Conservation (phyloP, 1,140 invertebrate genomes). For the Ectropis grisescens region DNA sequence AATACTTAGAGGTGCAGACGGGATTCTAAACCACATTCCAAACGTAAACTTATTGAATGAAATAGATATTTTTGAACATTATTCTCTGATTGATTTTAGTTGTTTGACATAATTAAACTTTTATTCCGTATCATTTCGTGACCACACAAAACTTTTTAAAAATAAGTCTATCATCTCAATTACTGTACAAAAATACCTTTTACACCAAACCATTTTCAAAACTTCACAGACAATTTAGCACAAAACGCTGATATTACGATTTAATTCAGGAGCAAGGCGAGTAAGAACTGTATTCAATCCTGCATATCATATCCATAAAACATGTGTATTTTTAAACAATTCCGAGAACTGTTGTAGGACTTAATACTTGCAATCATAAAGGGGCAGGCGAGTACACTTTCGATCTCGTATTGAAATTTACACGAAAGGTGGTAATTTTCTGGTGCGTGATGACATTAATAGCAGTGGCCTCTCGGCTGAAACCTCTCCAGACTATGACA, state of each 20-base stretch:
- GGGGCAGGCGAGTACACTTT: constrained; percentile 31
- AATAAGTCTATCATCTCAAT: too few relatives aligned
- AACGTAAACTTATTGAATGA: too few relatives aligned
- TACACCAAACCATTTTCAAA: not conserved
- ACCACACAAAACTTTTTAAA: too few relatives aligned
- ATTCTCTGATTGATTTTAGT: too few relatives aligned
- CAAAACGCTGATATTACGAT: constrained; percentile 26
- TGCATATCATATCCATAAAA: constrained; percentile 41
- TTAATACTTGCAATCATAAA: constrained; percentile 33
- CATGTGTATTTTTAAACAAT: constrained; percentile 35
- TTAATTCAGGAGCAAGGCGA: constrained; percentile 29
- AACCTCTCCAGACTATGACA: too few relatives aligned
- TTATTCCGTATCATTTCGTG: too few relatives aligned
- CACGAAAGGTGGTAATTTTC: constrained; percentile 58
- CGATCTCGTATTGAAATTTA: constrained; percentile 52
- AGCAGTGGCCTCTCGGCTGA: constrained; percentile 20
- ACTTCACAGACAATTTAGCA: constrained; percentile 51
- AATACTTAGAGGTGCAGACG: too few relatives aligned
- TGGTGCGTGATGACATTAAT: constrained; percentile 53
- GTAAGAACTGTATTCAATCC: constrained; percentile 31
- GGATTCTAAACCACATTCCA: too few relatives aligned
- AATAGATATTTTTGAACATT: too few relatives aligned
- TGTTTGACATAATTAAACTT: too few relatives aligned
- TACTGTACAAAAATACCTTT: too few relatives aligned
- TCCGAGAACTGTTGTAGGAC: constrained; percentile 24